Evolutionary conservation across 37 sponge, comb jelly and placozoan genomes (phyloP), one percentile per base, ranked within the genome.

Genomic region (Corticium candelabrum): DNA sequence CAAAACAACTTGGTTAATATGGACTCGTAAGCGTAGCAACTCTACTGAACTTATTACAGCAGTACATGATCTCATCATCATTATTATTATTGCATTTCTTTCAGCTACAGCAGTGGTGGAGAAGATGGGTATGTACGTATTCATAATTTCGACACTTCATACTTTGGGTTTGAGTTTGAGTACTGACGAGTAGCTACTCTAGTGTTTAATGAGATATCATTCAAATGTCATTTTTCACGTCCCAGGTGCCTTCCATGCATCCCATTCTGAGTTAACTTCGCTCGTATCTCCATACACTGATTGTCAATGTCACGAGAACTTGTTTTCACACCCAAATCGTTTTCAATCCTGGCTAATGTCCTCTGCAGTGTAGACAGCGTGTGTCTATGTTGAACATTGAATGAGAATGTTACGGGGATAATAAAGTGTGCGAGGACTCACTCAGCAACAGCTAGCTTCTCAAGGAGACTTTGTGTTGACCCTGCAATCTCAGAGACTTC

Each of bases 51-150:
- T n/a, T n/a, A n/a, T n/a, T n/a, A n/a, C n/a, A n/a, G n/a, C n/a
- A n/a, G n/a, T n/a, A n/a, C n/a, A n/a, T n/a, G n/a, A n/a, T n/a
- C n/a, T n/a, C n/a, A n/a, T n/a, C n/a, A n/a, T n/a, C n/a, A n/a
- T n/a, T n/a, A n/a, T n/a, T n/a, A n/a, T n/a, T n/a, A 21, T 50
- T 50, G 62, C 21, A 27, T 11, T 21, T 50, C 21, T 50, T 50
- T 50, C 79, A 93, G 91, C 67, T 93, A 92, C 78, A 88, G 93
- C 79, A 95, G 96, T 86, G 99, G 99, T 33, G 96, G 96, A 79
- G 99, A 98, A 77, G 99, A 98, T 86, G 99, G 99, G 31, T 94
- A 92, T 70, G 96, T 98, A 0, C 69, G 99, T 56, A 85, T 98
- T 5, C 99, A 95, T 80, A 82, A 88, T 15, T 98, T 98, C 79